Conservation (phyloP, 2,113 vertebrate species). For the Smithornis capensis region DNA sequence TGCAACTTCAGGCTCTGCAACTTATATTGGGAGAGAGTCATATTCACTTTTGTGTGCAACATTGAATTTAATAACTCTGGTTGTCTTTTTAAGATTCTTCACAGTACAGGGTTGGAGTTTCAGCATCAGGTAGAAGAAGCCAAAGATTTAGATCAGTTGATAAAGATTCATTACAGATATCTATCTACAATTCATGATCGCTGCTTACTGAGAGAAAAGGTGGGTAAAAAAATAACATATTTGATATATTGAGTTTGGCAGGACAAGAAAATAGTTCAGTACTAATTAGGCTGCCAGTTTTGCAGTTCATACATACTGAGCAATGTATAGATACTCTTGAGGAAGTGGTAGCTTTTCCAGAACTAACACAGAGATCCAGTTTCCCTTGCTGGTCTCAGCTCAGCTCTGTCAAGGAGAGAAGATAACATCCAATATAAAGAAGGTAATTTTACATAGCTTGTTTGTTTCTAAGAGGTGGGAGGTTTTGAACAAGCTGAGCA, state of each 20-base stretch:
- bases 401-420: neutral
- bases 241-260: neutral
- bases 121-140: conserved; percentile 97
- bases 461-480: neutral
- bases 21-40: neutral
- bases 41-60: neutral
- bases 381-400: neutral
- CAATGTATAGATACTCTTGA: neutral
- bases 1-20: neutral
- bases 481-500: neutral
- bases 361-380: neutral
- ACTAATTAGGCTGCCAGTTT: neutral
- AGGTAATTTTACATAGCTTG: neutral
- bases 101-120: conserved; percentile 97
- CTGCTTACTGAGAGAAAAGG: conserved; percentile 95
- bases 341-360: neutral
- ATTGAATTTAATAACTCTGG: neutral
- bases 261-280: neutral
- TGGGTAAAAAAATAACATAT: conserved; percentile 19
- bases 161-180: conserved; percentile 97
- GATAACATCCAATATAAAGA: neutral
- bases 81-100: conserved; percentile 85
- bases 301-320: neutral
- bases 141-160: conserved; percentile 96
- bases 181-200: conserved; percentile 96